Conservation (phyloP, 2,113 vertebrate genomes). For the Desmodus rotundus region DNA sequence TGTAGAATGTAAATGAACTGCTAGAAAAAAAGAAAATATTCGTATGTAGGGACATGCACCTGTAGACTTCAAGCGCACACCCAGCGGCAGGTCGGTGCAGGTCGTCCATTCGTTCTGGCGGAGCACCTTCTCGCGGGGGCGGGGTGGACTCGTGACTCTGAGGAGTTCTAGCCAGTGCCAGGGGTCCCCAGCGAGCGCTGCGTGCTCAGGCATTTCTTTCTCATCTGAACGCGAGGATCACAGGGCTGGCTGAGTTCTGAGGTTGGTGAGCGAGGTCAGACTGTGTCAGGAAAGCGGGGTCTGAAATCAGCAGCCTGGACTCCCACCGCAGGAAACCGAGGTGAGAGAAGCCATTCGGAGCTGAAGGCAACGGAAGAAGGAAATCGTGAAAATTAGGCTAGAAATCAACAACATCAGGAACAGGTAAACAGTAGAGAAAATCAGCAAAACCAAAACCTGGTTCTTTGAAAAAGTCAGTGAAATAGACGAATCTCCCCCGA, state of each 20-base stretch:
- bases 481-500: not conserved
- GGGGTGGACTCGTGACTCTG: no score
- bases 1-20: not conserved
- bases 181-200: no score
- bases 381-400: not conserved
- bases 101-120: no score
- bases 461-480: not conserved
- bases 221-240: no score
- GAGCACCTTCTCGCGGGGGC: no score
- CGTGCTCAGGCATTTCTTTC: no score
- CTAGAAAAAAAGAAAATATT: not conserved
- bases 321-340: not conserved
- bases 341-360: not conserved
- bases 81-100: fast-evolving
- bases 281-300: not conserved
- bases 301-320: not conserved
- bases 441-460: not conserved
- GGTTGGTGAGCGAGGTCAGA: no score
- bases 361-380: not conserved
- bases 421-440: not conserved
- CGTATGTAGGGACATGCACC: not conserved
- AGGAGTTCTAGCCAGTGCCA: no score
- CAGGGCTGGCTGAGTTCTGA: no score
- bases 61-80: not conserved
- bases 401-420: not conserved